Conservation (phyloP, 2,113 vertebrate genomes). For the Zosterops borbonicus region DNA sequence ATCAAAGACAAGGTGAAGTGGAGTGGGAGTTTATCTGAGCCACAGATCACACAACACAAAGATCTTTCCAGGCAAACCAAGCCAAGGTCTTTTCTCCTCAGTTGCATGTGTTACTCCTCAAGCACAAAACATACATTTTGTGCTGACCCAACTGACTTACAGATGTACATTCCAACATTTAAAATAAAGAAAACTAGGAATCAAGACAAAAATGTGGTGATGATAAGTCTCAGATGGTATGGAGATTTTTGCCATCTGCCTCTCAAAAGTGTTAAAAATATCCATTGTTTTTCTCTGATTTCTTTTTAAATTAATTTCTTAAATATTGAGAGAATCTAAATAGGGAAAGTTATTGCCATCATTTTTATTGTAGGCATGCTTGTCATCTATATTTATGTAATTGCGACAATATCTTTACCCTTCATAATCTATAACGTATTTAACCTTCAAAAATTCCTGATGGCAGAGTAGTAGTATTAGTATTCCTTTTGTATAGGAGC, state of each 20-base stretch:
- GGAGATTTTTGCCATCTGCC: neutral
- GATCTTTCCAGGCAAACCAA: neutral
- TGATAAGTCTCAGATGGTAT: neutral
- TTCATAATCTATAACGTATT: neutral
- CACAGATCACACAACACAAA: neutral
- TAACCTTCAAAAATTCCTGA: neutral
- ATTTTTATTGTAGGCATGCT: neutral
- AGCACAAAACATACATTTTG: neutral
- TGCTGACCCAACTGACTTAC: neutral
- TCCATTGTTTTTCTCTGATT: neutral
- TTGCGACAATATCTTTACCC: neutral
- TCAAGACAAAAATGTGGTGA: neutral
- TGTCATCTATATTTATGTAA: neutral
- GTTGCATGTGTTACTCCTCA: neutral
- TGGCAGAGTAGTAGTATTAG: neutral
- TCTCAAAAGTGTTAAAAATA: neutral
- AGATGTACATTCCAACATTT: neutral
- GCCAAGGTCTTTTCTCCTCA: neutral
- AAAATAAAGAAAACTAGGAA: neutral
- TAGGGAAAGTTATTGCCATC: neutral
- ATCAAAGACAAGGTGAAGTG: neutral
- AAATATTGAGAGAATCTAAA: neutral
- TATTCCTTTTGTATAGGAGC: neutral
- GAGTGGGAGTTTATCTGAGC: neutral
- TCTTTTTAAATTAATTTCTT: neutral